Base-by-base conservation (phyloP, 2,113 vertebrate species). In the Sminthopsis crassicaudata region DNA sequence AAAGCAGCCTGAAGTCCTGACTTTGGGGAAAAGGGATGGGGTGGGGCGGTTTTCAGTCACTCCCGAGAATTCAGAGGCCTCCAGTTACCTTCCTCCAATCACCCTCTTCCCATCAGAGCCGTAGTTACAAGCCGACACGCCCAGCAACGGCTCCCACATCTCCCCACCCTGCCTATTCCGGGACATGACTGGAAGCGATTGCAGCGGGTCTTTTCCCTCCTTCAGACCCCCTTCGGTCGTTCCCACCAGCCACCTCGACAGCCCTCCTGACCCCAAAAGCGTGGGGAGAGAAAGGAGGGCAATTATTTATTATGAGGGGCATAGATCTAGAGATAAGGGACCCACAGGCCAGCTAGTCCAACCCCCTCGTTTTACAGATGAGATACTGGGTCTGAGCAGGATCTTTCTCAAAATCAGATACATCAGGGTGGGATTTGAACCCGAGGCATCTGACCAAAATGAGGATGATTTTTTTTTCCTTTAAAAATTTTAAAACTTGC, bases 281-380 rank as follows among this genome's bases (percentile, higher is more conserved):
- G 91, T 53, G 27, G 93, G 76, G 16, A 92, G 48, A 90, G 93
- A 97, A 60, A 96, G 97, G 50, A 91, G 91, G 91, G 30, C 90
- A 60, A 89, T 51, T 96, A 93, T 97, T 22, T 23, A 42, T 84
- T n/a, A 22, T 22, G 42, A 8, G 67, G 42, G 16, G 6, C 16
- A 25, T 6, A 55, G 54, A 23, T 25, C 36, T 7, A 19, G 36
- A 42, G 12, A 14, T 4, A 48, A 48, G 48, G 48, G 48, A 48
- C 6, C 48, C n/a, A n/a, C n/a, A n/a, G 48, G 6, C n/a, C 67
- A 42, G n/a, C n/a, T 22, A 22, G 36, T 8, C 36, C 16, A n/a
- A 76, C 36, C 67, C 14, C 7, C 36, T 22, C 36, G 23, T 84
- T 84, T 84, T n/a, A 23, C 5, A 22, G 16, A 84, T 23, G n/a